Evolutionary conservation across 2,113 vertebrate species (phyloP), one percentile per base, ranked within the genome.

Genomic region (Lycaon pictus): DNA sequence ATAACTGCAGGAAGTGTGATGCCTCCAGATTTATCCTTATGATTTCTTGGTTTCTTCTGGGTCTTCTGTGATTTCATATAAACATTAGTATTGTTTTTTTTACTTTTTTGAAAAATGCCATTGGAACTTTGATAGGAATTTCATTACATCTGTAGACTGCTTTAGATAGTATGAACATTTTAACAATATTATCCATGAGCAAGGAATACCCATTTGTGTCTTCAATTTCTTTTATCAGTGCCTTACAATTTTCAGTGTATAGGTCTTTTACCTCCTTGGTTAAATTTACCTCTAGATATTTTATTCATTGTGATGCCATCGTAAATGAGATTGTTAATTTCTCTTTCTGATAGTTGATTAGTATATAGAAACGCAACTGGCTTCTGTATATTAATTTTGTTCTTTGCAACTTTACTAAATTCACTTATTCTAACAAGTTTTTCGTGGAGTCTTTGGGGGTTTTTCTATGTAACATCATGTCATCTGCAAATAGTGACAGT

Each of bases 71-170:
- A 27, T 92, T 92, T 7, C 83, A 29, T n/a, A 65, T 13, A 81
- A 48, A 74, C 13, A 37, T 82, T 72, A 65, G 56, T 56, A 72
- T 86, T 81, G 15, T 81, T 16, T 77, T 29, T n/a, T 32, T 60
- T 84, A 19, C 60, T 80, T 72, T 35, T 92, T 17, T 87, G 19
- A 25, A 84, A 91, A 69, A 87, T 55, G 7, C 56, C 62, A 48
- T 63, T 92, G 48, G n/a, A 56, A 55, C 80, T 95, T 82, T 81
- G 35, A 82, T 63, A 67, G 58, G n/a, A 15, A 72, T 92, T 85
- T 1, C 27, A 88, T 48, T 56, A 22, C 15, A 72, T 81, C 20
- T 65, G 3, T 87, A 63, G 89, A 81, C 81, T 81, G 32, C 56
- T 74, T 67, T 87, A 56, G 25, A 16, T 72, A 74, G 17, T 35